Percentiles rank a stretch among this genome's conserved stretches.
These are phyloP conservation scores for Drosophila orosa DNA, from an alignment of 1,140 invertebrate genomes.

Conservation along the genomic window DNA sequence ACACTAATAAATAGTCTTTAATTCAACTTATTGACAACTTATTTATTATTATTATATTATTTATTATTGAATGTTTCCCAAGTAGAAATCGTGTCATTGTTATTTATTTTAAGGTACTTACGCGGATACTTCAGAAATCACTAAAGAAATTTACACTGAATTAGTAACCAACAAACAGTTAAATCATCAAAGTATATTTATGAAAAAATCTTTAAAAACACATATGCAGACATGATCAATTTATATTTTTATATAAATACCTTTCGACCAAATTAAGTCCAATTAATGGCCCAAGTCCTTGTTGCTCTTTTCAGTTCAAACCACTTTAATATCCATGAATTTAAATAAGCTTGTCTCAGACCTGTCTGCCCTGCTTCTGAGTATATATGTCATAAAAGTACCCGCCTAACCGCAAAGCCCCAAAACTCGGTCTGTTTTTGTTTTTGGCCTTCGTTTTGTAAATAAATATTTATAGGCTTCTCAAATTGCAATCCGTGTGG, in stretches of 20 bases:
- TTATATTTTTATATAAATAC: background rate
- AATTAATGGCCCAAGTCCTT: background rate
- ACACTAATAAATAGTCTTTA: too few relatives aligned
- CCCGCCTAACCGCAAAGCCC: background rate
- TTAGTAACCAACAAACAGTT: too few relatives aligned
- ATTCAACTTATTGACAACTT: too few relatives aligned
- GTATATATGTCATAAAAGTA: slow-evolving; percentile 6
- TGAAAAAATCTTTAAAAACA: too few relatives aligned
- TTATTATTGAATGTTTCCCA: too few relatives aligned
- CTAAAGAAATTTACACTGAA: too few relatives aligned
- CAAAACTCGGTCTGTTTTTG: background rate
- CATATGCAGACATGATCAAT: background rate
- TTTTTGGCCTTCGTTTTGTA: slow-evolving; percentile 18
- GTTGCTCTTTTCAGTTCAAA: too few relatives aligned
- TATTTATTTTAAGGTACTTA: too few relatives aligned
- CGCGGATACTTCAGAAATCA: too few relatives aligned
- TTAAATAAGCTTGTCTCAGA: slow-evolving; percentile 23
- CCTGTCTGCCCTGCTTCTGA: slow-evolving; percentile 11
- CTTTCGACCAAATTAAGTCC: background rate
- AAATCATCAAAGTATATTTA: too few relatives aligned
- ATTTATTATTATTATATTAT: too few relatives aligned
- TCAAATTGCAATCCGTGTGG: slow-evolving; percentile 63
- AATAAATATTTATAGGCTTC: slow-evolving; percentile 76
- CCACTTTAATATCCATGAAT: slow-evolving; percentile 10
- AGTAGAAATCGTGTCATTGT: too few relatives aligned